Conservation (phyloP, 2,113 vertebrate genomes). For the Glaucidium brasilianum region DNA sequence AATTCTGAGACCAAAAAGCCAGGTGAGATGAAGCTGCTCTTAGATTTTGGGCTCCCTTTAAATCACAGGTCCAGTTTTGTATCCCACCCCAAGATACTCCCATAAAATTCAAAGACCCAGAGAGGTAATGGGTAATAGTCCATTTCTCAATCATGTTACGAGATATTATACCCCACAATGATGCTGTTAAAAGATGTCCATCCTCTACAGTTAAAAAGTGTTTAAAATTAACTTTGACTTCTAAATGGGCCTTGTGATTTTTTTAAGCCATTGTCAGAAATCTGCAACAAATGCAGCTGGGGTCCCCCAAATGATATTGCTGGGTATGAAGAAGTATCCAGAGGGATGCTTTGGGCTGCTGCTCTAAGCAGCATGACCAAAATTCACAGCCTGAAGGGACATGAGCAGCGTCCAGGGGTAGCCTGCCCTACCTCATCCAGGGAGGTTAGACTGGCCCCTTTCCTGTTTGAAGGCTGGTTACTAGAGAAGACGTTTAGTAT, state of each 20-base stretch:
- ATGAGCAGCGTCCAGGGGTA: fast-evolving
- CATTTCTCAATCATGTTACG: background rate
- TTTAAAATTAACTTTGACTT: background rate
- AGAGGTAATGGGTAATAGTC: background rate
- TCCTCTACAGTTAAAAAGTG: background rate
- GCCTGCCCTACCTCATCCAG: background rate
- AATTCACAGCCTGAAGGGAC: background rate
- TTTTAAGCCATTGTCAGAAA: background rate
- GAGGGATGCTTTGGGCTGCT: background rate
- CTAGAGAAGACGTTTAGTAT: background rate
- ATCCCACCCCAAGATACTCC: background rate
- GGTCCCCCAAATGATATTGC: background rate
- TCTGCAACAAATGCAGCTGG: background rate
- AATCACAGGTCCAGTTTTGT: background rate
- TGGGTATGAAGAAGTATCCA: background rate
- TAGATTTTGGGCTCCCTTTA: background rate
- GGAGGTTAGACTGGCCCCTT: background rate
- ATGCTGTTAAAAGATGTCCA: background rate
- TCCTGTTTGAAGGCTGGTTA: background rate
- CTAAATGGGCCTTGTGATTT: fast-evolving
- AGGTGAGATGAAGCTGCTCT: background rate
- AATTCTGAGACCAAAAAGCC: background rate
- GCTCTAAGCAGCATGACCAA: background rate
- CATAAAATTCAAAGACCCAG: background rate
- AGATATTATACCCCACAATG: background rate